Evolutionary conservation across 2,797 vertebrate genomes (phyloP).

Genomic region (Spizella passerina): DNA sequence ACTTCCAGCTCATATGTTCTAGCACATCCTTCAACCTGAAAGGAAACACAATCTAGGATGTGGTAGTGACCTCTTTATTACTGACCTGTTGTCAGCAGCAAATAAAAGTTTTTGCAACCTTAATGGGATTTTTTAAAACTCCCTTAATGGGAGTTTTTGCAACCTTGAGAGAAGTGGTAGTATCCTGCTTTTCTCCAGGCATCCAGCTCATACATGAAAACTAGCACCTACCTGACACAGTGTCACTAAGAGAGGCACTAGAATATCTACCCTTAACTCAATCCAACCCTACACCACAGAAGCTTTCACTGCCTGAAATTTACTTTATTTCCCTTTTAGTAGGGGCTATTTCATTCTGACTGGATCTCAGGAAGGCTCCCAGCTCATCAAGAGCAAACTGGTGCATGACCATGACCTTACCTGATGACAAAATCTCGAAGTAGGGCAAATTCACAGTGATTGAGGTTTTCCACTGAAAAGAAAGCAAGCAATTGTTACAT

Average conservation of each 20-base stretch:
- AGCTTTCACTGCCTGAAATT: background rate
- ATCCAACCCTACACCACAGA: background rate
- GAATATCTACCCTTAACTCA: background rate
- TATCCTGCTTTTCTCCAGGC: background rate
- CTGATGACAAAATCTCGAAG: slow-evolving; percentile 98
- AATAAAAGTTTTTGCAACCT: background rate
- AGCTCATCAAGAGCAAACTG: background rate
- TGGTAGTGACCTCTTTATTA: background rate
- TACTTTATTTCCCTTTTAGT: background rate
- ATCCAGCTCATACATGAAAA: background rate
- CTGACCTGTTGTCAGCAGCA: background rate
- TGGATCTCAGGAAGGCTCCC: background rate
- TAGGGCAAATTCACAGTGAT: slow-evolving; percentile 95
- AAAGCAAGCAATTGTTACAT: background rate
- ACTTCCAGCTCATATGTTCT: background rate
- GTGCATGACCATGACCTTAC: slow-evolving; percentile 74
- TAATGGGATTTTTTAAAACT: background rate
- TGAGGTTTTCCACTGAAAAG: slow-evolving; percentile 93
- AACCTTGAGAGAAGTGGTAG: background rate
- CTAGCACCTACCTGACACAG: background rate
- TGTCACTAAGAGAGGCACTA: background rate
- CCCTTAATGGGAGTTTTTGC: background rate
- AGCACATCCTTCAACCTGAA: background rate
- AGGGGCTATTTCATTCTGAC: background rate
- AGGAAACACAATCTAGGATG: background rate